Base-by-base conservation (phyloP, 2,888 invertebrate genomes). In the Liodrosophila aerea region DNA sequence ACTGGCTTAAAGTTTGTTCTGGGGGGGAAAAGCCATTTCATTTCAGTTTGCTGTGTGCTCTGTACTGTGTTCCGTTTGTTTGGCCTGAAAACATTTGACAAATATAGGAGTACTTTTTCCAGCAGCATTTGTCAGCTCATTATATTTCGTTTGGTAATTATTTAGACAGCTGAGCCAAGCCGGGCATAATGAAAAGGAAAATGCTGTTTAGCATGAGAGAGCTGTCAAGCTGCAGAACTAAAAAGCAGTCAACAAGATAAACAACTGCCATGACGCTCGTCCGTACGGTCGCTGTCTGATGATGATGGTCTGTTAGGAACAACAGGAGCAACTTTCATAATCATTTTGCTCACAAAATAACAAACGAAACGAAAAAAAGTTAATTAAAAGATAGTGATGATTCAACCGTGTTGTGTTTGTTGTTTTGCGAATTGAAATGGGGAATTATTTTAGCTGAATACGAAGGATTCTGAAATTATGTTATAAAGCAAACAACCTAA, bases 371-470 rank as follows among this genome's bases (percentile, higher is more conserved):
- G 47, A 47, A 40, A 57, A 53, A 63, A 63, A 71, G 59, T 70
- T 71, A 71, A 71, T 71, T 71, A 71, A 71, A 71, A 66, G 70
- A 71, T 66, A 71, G 66, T 71, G 71, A 66, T 39, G 51, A 62
- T 62, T 65, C 39, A 52, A 29, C 44, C 40, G 18, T 40, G 11
- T 15, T 33, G 27, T 46, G 16, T 44, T 41, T 43, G 34, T 41
- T 22, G 30, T 18, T 45, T 33, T 27, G 58, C 29, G 40, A 59
- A 47, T 39, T 59, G 46, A 52, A 59, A 52, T 59, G 52, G 33
- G 52, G 46, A 59, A 52, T 52, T 36, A 59, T 59, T 46, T 59
- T 18, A 15, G 13, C 18, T 12, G 13, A 11, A 8, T 29, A 50
- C 22, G 22, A 44, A 47, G 43, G 8, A 53, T 43, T 12, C 18